Evolutionary conservation across 35 echinoderm and acorn worm species (phyloP), one percentile per base, ranked within the genome.

Genomic region (Apostichopus japonicus): DNA sequence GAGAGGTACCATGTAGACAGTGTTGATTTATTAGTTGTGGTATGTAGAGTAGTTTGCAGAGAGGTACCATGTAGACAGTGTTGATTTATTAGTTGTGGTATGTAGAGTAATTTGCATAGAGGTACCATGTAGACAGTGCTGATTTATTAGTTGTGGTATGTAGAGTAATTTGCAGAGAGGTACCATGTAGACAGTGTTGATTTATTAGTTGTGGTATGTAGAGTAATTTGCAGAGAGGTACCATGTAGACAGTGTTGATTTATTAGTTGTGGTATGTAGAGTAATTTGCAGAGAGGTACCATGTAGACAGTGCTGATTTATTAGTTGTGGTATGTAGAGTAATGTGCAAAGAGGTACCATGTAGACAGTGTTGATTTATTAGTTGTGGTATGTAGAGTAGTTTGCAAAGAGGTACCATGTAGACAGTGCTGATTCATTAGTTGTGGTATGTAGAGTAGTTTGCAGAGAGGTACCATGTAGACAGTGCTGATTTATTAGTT

Each of bases 331-430:
- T 44, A 44, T 44, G 33, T 44, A 44, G 33, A 44, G 33, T 44
- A 44, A 44, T 44, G 2, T 44, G 33, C 33, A 44, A 0, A 44
- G 33, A 44, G 33, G 33, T 44, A 44, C 33, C 33, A 44, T 44
- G 33, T 67, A 19, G 19, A 67, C 19, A 67, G 63, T 67, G 63
- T 9, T 67, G 63, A 11, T 67, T 67, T 19, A 11, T 67, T 65
- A n/a, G n/a, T n/a, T n/a, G 19, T n/a, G 79, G 79, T 83, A 83
- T 54, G 79, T 83, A 5, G 19, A n/a, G n/a, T n/a, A n/a, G n/a
- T 8, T 67, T 10, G 3, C 7, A 67, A 3, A 15, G 63, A 67
- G 19, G 8, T 67, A 67, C 19, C 63, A 67, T 67, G 19, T 19
- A 67, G 19, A 67, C 6, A 67, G 63, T 67, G 19, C 63, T 67